A percentile compares a stretch with the other conserved stretches of the same genome.
Conservation (phyloP, 1,140 invertebrate species). For the Lepidurus packardi region DNA sequence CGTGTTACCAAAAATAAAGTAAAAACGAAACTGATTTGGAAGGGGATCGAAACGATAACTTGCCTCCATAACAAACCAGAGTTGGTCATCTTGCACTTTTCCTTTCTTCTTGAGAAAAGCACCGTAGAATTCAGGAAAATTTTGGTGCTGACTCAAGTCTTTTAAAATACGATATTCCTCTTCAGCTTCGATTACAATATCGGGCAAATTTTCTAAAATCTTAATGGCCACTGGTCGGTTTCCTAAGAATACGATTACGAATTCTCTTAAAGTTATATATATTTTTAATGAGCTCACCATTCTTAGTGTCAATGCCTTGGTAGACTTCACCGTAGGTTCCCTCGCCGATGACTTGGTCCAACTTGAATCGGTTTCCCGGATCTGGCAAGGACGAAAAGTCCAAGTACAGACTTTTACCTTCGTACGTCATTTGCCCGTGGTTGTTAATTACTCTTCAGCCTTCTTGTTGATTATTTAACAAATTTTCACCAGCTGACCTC, state of each 20-base stretch:
- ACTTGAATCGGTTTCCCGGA: constrained; percentile 58
- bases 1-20: neutral
- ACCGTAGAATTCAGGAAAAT: constrained; percentile 78
- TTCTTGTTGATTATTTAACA: neutral
- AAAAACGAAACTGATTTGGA: constrained; percentile 16
- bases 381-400: constrained; percentile 52
- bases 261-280: neutral
- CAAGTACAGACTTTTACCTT: constrained; percentile 37
- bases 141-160: constrained; percentile 67
- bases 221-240: constrained; percentile 72
- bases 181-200: constrained; percentile 62
- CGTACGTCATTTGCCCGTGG: constrained; percentile 24
- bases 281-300: constrained; percentile 16
- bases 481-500: neutral
- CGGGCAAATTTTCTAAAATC: constrained; percentile 63
- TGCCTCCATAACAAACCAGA: constrained; percentile 89
- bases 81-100: constrained; percentile 54
- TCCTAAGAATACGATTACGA: constrained; percentile 40
- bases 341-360: constrained; percentile 61
- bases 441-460: neutral
- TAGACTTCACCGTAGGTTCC: constrained; percentile 71
- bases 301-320: constrained; percentile 60
- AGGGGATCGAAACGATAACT: constrained; percentile 39
- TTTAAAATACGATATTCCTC: constrained; percentile 78
- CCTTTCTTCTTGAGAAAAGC: constrained; percentile 63